phyloP scores from a whole-genome alignment of 2,113 vertebrate genomes.

The Athene noctua region DNA sequence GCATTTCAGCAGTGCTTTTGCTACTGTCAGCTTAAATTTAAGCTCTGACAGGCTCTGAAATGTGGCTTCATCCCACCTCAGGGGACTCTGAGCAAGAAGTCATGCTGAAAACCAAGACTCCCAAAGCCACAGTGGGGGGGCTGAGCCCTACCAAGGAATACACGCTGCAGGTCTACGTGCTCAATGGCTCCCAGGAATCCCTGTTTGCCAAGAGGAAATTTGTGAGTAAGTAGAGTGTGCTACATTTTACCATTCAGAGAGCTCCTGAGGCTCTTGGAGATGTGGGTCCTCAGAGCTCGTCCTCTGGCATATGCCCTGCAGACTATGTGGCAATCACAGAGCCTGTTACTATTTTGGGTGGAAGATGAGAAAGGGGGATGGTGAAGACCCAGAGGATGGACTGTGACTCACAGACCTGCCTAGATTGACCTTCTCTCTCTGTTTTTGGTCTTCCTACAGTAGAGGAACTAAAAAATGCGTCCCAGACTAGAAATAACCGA shows the following conservation, averaged over 20 bases:
- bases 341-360: background rate
- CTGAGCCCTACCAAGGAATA: slow-evolving; percentile 88
- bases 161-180: slow-evolving; percentile 82
- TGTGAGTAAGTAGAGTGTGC: slow-evolving; percentile 81
- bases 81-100: slow-evolving; percentile 88
- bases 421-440: background rate
- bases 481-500: slow-evolving; percentile 29
- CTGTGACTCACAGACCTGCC: background rate
- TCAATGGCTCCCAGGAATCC: slow-evolving; percentile 81
- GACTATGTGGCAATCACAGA: background rate
- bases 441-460: slow-evolving; percentile 5
- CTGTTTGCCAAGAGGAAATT: slow-evolving; percentile 88
- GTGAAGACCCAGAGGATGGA: background rate
- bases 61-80: slow-evolving; percentile 54
- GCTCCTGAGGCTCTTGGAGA: background rate
- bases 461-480: slow-evolving; percentile 67
- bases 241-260: background rate
- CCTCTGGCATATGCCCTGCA: background rate
- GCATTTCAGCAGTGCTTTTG: background rate
- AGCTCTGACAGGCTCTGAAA: background rate
- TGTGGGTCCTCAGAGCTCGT: background rate
- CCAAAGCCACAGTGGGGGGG: slow-evolving; percentile 87
- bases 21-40: slow-evolving; percentile 21
- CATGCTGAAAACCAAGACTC: slow-evolving; percentile 91
- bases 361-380: background rate